phyloP scores from a whole-genome alignment of 2,113 vertebrate genomes.

The Fukomys damarensis region DNA sequence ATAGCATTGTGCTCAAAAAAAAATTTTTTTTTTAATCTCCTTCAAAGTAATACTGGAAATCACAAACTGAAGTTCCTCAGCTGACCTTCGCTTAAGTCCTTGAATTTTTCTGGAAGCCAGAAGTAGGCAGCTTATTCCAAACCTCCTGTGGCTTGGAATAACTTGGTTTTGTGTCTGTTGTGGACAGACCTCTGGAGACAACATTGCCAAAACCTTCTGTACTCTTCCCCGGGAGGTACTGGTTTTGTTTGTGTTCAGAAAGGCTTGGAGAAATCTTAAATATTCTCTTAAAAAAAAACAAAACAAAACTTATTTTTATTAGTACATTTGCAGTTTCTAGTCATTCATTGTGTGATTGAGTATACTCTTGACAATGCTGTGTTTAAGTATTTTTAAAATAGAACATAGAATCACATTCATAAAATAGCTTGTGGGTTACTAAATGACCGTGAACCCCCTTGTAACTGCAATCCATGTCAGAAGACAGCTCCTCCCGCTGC shows the following conservation, averaged over 20 bases:
- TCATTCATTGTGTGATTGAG: background rate
- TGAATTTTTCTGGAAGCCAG: background rate
- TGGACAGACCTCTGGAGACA: background rate
- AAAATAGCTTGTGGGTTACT: background rate
- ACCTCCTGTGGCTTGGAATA: background rate
- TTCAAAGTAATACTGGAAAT: too few species aligned
- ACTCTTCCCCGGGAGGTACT: background rate
- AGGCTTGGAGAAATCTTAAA: background rate
- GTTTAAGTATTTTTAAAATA: background rate
- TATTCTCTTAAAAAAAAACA: background rate
- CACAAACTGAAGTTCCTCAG: background rate
- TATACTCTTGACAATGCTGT: background rate
- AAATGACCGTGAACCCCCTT: too few species aligned
- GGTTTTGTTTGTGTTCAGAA: background rate
- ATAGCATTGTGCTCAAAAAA: background rate
- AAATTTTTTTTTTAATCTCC: background rate
- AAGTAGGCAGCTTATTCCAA: background rate
- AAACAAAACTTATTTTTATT: background rate
- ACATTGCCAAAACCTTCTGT: rapidly evolving
- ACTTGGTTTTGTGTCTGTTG: background rate
- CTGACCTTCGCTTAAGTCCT: too few species aligned
- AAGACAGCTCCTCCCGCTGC: background rate
- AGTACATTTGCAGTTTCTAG: background rate
- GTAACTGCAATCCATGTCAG: background rate
- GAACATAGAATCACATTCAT: background rate